Evolutionary conservation across 2,888 invertebrate species (phyloP).

Genomic region (Chymomyza amoena): DNA sequence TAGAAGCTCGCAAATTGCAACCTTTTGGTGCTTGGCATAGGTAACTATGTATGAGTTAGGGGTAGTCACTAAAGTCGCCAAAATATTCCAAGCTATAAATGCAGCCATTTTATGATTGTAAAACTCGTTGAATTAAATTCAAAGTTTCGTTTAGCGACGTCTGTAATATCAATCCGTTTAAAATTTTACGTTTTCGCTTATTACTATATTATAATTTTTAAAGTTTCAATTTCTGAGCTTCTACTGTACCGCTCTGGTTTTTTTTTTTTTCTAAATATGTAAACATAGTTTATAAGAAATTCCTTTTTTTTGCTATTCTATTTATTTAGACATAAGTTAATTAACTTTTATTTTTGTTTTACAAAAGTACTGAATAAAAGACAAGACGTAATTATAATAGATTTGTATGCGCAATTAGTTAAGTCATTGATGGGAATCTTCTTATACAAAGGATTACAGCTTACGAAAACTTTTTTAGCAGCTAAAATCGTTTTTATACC

Average conservation of each 20-base stretch:
- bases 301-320: neutral
- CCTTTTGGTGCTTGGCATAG: neutral
- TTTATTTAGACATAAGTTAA: neutral
- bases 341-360: neutral
- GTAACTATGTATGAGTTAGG: too few species aligned
- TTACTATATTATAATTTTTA: neutral
- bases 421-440: neutral
- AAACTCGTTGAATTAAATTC: too few species aligned
- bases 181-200: too few species aligned
- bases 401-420: neutral
- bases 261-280: neutral
- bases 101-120: too few species aligned
- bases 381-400: neutral
- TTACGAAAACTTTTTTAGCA: neutral
- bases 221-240: neutral
- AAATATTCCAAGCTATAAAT: too few species aligned
- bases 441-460: neutral
- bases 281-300: neutral
- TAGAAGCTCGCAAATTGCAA: neutral
- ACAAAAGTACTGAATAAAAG: neutral
- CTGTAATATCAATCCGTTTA: too few species aligned
- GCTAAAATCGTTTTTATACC: neutral
- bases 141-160: too few species aligned
- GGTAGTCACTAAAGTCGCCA: too few species aligned
- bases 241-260: neutral